Conservation (phyloP, 2,113 vertebrate genomes). For the Notechis scutatus region DNA sequence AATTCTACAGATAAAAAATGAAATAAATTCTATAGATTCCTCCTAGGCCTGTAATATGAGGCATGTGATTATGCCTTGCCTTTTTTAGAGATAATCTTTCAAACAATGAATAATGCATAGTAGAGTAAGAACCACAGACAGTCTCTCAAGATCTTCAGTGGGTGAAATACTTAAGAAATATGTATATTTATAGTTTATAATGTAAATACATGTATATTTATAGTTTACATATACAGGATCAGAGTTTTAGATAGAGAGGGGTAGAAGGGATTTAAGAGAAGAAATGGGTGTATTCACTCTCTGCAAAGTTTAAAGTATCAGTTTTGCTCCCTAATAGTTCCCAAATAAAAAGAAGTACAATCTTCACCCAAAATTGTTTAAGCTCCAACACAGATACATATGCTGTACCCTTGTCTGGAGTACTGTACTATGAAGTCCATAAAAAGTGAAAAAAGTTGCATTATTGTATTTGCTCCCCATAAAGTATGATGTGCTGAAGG, state of each 20-base stretch:
- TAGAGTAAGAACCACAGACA: background rate
- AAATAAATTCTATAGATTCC: background rate
- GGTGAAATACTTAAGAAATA: background rate
- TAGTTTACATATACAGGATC: background rate
- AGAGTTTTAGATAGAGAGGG: background rate
- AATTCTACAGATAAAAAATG: background rate
- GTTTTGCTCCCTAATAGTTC: background rate
- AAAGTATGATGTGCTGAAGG: background rate
- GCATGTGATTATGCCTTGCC: background rate
- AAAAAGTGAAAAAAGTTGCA: background rate
- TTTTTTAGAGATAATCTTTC: background rate
- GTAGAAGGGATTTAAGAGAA: background rate
- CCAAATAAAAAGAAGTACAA: background rate
- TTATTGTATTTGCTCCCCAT: background rate
- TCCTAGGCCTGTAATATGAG: background rate
- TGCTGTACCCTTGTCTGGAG: background rate
- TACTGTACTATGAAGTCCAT: background rate
- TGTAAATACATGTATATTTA: background rate
- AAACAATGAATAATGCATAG: background rate
- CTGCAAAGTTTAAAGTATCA: background rate
- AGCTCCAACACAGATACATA: background rate
- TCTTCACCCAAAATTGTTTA: background rate
- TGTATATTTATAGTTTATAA: background rate
- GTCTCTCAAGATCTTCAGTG: background rate
- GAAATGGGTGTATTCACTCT: background rate